Conservation (phyloP, 1,140 invertebrate genomes). For the Agrilus planipennis region DNA sequence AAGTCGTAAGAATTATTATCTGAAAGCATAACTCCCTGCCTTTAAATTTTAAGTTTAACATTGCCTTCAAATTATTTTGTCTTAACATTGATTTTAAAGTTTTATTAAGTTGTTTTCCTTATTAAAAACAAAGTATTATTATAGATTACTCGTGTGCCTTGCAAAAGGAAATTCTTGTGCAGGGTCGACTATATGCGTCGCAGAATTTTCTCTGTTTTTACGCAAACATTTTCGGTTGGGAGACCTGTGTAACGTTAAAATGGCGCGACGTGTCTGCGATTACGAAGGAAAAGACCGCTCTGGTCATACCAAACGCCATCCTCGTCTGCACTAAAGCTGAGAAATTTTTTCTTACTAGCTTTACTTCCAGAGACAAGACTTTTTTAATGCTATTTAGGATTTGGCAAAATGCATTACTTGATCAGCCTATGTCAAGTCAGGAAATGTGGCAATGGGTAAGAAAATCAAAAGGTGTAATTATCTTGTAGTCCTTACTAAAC, state of each 20-base stretch:
- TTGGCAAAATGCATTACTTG: slow-evolving; percentile 91
- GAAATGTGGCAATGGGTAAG: slow-evolving; percentile 80
- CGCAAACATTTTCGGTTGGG: slow-evolving; percentile 92
- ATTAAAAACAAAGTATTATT: too few species aligned
- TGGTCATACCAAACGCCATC: slow-evolving; percentile 93
- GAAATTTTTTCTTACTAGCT: slow-evolving; percentile 88
- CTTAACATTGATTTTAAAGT: too few species aligned
- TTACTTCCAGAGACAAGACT: slow-evolving; percentile 81
- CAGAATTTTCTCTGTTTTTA: slow-evolving; percentile 92
- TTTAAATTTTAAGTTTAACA: too few species aligned
- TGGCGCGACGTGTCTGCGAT: slow-evolving; percentile 86
- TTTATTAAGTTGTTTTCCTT: too few species aligned
- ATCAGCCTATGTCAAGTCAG: slow-evolving; percentile 71
- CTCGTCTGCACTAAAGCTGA: slow-evolving; percentile 72
- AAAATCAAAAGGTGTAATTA: too few species aligned
- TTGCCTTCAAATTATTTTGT: too few species aligned
- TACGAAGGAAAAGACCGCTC: slow-evolving; percentile 84
- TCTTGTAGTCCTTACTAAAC: too few species aligned
- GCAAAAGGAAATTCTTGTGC: slow-evolving; percentile 85
- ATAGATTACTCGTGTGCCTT: slow-evolving; percentile 93
- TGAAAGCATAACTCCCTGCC: too few species aligned
- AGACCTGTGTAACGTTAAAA: slow-evolving; percentile 66
- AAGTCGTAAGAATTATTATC: too few species aligned
- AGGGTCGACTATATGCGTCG: slow-evolving; percentile 84
- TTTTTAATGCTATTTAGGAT: slow-evolving; percentile 90